Percentiles rank a stretch among this genome's conserved stretches.
These are phyloP conservation scores for Pentalonia nigronervosa DNA, from an alignment of 1,140 invertebrate species.

Conservation along the genomic window DNA sequence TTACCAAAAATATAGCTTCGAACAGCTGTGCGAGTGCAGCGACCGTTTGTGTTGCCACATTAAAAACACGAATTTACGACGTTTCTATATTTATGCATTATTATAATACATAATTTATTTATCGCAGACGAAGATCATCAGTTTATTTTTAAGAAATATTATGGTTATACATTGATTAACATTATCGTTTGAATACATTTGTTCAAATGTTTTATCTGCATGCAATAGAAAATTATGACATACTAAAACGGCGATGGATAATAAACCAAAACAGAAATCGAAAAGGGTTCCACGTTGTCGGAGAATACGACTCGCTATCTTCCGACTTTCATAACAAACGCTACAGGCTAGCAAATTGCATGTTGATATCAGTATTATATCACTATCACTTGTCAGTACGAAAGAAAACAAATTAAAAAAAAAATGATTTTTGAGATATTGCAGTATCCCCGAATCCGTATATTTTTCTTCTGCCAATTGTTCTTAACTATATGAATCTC, in stretches of 20 bases:
- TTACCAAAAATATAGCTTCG: background rate
- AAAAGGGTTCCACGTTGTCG: background rate
- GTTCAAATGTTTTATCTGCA: background rate
- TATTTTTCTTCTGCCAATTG: background rate
- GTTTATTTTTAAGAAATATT: background rate
- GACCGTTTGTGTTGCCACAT: background rate
- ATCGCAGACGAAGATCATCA: background rate
- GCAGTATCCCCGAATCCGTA: background rate
- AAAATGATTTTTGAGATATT: background rate
- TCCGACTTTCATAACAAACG: background rate
- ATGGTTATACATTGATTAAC: background rate
- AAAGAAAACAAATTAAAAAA: background rate
- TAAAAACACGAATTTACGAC: background rate
- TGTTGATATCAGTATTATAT: background rate
- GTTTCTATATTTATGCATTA: background rate
- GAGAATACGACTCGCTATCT: background rate
- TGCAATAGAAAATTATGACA: background rate
- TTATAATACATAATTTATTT: background rate
- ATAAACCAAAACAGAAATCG: background rate
- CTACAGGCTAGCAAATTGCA: background rate
- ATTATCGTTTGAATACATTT: constrained; percentile 2
- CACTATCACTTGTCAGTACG: background rate
- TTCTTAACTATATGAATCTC: background rate
- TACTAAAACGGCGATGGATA: background rate
- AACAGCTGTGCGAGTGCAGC: background rate